These are phyloP conservation scores for Azorinus chamasolen DNA, from an alignment of 2,888 invertebrate genomes.

Conservation along the genomic window DNA sequence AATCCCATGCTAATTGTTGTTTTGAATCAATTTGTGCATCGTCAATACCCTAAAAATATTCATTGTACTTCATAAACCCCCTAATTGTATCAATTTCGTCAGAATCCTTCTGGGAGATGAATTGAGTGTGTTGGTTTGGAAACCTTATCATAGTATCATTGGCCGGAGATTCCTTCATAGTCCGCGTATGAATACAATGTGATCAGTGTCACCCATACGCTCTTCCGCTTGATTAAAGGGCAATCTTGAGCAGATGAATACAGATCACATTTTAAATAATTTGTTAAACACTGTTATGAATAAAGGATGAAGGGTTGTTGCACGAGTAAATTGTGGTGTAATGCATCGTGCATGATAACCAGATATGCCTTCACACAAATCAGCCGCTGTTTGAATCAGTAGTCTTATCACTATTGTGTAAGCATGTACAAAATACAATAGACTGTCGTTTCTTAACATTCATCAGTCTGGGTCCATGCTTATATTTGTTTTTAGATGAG, in stretches of 20 bases:
- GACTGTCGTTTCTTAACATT: too few species aligned
- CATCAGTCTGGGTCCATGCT: too few species aligned
- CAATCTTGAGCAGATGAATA: constrained; percentile 7
- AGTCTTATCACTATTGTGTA: too few species aligned
- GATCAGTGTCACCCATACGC: background rate
- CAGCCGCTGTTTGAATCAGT: too few species aligned
- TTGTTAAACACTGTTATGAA: too few species aligned
- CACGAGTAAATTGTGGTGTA: too few species aligned
- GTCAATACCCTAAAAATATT: constrained; percentile 26
- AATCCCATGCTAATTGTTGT: constrained; percentile 47
- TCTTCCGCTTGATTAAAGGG: constrained; percentile 3
- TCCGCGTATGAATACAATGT: constrained; percentile 1
- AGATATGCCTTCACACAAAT: too few species aligned
- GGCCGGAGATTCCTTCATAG: background rate
- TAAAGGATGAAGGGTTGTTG: too few species aligned
- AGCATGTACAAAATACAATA: too few species aligned
- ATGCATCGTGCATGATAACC: too few species aligned
- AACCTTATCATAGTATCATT: constrained; percentile 19
- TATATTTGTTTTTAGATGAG: too few species aligned
- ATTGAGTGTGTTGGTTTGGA: constrained; percentile 30
- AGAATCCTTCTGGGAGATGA: constrained; percentile 22
- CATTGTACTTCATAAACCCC: constrained; percentile 33
- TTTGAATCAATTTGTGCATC: constrained; percentile 49
- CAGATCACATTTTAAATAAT: too few species aligned
- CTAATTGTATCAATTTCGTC: constrained; percentile 44